These are phyloP conservation scores for Holcopasites calliopsidis DNA, from an alignment of 1,140 invertebrate genomes.

Conservation along the genomic window DNA sequence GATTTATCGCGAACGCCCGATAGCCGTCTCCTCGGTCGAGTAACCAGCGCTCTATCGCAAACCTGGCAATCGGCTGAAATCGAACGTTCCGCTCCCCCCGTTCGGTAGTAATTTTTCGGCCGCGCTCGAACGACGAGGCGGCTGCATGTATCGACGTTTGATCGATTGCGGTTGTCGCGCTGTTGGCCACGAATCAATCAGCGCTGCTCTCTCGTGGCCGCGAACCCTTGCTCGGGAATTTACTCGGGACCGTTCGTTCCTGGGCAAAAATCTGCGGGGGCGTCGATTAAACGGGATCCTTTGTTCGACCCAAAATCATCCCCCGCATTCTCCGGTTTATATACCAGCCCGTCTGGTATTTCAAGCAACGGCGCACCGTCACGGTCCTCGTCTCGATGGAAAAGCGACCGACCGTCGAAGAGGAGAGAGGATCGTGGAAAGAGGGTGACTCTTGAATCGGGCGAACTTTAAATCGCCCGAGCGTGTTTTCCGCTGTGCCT, in stretches of 20 bases:
- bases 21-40: constrained; percentile 26
- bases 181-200: constrained; percentile 27
- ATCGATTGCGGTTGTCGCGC: constrained; percentile 30
- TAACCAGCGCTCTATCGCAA: not conserved
- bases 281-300: not conserved
- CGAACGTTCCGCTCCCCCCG: not conserved
- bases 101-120: not conserved
- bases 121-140: not conserved
- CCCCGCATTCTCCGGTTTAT: not conserved
- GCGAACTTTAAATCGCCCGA: constrained; percentile 55
- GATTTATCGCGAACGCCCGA: constrained; percentile 47
- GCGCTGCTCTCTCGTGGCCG: not conserved
- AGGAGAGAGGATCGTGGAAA: constrained; percentile 3
- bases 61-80: not conserved
- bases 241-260: too few species aligned
- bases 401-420: constrained; percentile 11
- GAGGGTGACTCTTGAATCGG: constrained; percentile 42
- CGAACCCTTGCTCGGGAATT: too few species aligned
- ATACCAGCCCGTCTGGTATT: too few species aligned
- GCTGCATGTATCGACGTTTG: constrained; percentile 7
- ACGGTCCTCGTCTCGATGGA: constrained; percentile 22
- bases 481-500: constrained; percentile 18
- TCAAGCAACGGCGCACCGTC: not conserved
- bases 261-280: not conserved
- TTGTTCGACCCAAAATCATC: not conserved